Evolutionary conservation across 2,888 invertebrate genomes (phyloP).

Genomic region (Iphiclides podalirius): DNA sequence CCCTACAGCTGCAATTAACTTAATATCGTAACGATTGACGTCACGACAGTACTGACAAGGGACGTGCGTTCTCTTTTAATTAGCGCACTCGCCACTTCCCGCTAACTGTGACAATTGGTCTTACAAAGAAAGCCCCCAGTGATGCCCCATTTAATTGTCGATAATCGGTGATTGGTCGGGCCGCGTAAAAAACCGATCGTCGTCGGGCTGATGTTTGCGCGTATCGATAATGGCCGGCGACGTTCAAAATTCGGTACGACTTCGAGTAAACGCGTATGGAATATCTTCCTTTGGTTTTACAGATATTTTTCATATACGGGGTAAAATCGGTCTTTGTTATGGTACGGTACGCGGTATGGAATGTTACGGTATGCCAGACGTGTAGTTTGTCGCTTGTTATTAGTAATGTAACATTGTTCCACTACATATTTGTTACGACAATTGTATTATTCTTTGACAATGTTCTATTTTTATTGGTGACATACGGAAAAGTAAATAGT

Average conservation of each 20-base stretch:
- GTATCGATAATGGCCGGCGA: not conserved
- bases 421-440: not conserved
- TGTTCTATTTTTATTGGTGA: not conserved
- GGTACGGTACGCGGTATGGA: not conserved
- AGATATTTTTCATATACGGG: no score
- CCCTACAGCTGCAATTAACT: no score
- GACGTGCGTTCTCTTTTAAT: constrained; percentile 35
- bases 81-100: constrained; percentile 41
- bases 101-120: constrained; percentile 52
- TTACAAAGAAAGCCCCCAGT: constrained; percentile 41
- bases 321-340: no score
- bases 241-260: not conserved
- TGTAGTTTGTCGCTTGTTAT: not conserved
- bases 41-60: constrained; percentile 13
- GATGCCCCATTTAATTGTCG: constrained; percentile 35
- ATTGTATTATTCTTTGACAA: not conserved
- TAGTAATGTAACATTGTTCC: not conserved
- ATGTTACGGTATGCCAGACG: not conserved
- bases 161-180: constrained; percentile 23
- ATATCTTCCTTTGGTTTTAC: no score
- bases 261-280: no score
- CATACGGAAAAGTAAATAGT: not conserved
- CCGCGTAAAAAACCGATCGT: constrained; percentile 8
- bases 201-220: not conserved
- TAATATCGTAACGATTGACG: constrained; percentile 16